A percentile compares a stretch with the other conserved stretches of the same genome.
Conservation (phyloP, 2,888 invertebrate genomes). For the Criorhina ranunculi region DNA sequence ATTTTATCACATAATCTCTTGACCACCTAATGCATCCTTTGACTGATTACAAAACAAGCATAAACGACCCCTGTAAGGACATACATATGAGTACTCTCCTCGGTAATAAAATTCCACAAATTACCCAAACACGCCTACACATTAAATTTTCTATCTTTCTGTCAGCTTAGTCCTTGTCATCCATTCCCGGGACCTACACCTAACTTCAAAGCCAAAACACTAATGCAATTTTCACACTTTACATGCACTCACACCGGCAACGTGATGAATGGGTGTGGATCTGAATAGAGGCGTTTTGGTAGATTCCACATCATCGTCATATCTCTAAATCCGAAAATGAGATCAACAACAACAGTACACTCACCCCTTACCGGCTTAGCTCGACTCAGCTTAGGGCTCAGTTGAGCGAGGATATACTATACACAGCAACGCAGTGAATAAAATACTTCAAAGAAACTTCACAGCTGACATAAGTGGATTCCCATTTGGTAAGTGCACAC, state of each 20-base stretch:
- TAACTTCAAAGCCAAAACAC: conserved; percentile 69
- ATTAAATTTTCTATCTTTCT: not conserved
- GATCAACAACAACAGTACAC: conserved; percentile 71
- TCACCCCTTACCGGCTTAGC: conserved; percentile 10
- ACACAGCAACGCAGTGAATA: conserved; percentile 70
- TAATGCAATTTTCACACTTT: conserved; percentile 76
- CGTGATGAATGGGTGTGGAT: not conserved
- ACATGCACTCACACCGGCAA: conserved; percentile 56
- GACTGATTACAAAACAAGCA: conserved; percentile 9
- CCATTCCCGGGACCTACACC: conserved; percentile 23
- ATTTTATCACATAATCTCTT: conserved; percentile 14
- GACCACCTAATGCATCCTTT: conserved; percentile 38
- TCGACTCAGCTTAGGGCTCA: conserved; percentile 1
- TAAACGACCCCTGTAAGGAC: conserved; percentile 19
- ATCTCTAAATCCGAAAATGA: conserved; percentile 75
- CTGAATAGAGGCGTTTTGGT: conserved; percentile 46
- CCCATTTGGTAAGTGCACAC: conserved; percentile 76
- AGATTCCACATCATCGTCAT: conserved; percentile 72
- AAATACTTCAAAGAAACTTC: conserved; percentile 77
- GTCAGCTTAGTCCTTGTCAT: conserved; percentile 27
- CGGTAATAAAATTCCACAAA: conserved; percentile 57
- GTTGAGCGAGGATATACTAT: conserved; percentile 29
- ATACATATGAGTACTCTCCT: conserved; percentile 33
- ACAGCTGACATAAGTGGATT: conserved; percentile 77
- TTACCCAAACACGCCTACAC: conserved; percentile 58